phyloP scores from a whole-genome alignment of 2,113 vertebrate genomes.

The Colius striatus region DNA sequence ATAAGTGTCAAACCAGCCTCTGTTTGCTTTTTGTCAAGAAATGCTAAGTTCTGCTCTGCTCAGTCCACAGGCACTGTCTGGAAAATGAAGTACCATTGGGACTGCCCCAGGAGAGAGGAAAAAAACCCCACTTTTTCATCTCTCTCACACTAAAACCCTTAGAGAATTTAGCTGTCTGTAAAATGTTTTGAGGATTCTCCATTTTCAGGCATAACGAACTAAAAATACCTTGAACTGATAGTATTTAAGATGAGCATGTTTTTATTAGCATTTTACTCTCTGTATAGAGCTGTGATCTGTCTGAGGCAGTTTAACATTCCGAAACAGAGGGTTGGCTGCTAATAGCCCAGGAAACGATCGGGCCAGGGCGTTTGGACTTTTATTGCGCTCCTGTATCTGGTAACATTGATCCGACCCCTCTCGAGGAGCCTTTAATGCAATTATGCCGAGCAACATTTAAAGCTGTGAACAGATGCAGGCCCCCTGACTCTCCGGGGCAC shows the following conservation, averaged over 20 bases:
- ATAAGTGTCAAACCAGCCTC: neutral
- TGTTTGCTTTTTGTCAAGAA: neutral
- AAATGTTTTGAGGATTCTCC: neutral
- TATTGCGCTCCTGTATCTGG: neutral
- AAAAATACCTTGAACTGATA: neutral
- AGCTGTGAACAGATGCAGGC: conserved; percentile 62
- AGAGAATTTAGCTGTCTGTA: neutral
- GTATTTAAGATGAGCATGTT: neutral
- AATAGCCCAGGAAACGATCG: neutral
- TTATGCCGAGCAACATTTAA: conserved; percentile 40
- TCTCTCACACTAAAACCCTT: neutral
- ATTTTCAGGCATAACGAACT: neutral
- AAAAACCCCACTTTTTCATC: accelerated
- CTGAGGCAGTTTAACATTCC: neutral
- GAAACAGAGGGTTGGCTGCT: neutral
- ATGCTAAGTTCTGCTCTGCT: neutral
- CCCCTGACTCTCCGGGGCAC: neutral
- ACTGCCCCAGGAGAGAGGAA: neutral
- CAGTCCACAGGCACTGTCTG: neutral
- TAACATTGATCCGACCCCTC: neutral
- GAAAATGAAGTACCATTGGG: neutral
- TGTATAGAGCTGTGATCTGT: neutral
- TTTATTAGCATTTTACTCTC: neutral
- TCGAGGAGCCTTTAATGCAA: neutral
- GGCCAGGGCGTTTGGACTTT: neutral